These are phyloP conservation scores for Chloroceryle amazona DNA, from an alignment of 2,797 vertebrate species.

Conservation along the genomic window DNA sequence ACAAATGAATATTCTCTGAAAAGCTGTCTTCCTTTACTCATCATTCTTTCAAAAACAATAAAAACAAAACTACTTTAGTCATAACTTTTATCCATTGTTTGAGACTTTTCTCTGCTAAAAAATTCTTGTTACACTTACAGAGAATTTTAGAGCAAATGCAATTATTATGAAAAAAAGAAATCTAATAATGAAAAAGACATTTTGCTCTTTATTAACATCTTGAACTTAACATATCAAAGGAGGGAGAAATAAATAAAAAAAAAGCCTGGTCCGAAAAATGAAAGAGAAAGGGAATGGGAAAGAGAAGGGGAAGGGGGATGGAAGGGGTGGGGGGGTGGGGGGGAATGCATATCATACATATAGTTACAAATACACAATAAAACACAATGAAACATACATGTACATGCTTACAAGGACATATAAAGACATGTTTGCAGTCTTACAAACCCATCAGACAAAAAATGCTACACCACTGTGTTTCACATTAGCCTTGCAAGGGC, in stretches of 20 bases:
- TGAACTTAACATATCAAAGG: background rate
- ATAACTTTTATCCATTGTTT: background rate
- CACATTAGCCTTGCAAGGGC: background rate
- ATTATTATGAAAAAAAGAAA: background rate
- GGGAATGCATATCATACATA: background rate
- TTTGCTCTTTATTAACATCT: background rate
- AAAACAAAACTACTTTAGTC: background rate
- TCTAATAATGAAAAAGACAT: background rate
- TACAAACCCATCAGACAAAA: background rate
- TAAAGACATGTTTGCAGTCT: background rate
- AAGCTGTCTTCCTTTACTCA: background rate
- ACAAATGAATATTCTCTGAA: background rate
- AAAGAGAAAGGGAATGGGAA: background rate
- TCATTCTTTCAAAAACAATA: background rate
- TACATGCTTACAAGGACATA: rapidly evolving
- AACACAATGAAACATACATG: background rate
- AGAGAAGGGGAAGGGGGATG: background rate
- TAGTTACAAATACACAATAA: background rate
- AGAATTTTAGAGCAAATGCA: background rate
- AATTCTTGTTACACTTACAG: background rate
- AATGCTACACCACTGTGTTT: rapidly evolving
- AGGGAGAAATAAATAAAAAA: no score
- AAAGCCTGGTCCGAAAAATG: rapidly evolving
- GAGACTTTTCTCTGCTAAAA: background rate
- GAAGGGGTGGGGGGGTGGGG: rapidly evolving